Evolutionary conservation across 2,888 invertebrate genomes (phyloP), one percentile per base, ranked within the genome.

Genomic region (Deilephila elpenor): DNA sequence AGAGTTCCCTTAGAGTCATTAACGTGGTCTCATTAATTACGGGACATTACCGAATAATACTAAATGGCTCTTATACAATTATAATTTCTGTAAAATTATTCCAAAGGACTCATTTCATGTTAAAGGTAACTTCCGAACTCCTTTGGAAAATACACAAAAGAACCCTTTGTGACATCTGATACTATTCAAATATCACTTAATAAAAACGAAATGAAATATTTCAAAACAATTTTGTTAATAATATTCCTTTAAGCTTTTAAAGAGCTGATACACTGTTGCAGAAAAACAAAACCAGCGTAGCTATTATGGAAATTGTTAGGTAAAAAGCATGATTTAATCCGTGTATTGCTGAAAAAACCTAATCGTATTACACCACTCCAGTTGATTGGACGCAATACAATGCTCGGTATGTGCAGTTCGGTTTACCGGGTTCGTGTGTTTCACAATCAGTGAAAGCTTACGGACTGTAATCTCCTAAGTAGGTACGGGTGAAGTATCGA

Each of bases 371-470:
- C 25, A 17, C 14, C 67, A 67, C 51, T 67, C 51, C 44, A 25
- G 20, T 51, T 51, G 51, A 51, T 67, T 67, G 67, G 51, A 25
- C 67, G 25, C 20, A 67, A 67, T 67, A 67, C 67, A 67, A 51
- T 67, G 25, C 51, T 7, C 51, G 51, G 44, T 51, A 1, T 67
- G 44, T 51, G 5, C 17, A 25, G 67, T 25, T 51, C 44, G 44
- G 25, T 51, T 67, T 25, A 67, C 51, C 5, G 51, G 67, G 51
- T 25, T 44, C 20, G 51, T 67, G 67, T 67, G 51, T 51, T 51
- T 44, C 51, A 67, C 67, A 67, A 67, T 67, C 67, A 51, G 67
- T 67, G 67, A 25, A 64, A 51, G 67, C 51, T 67, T 67, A 51
- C 67, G 17, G 51, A 7, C 44, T 14, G 51, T 51, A 67, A 67